Base-by-base conservation (phyloP, 2,888 invertebrate species). In the Disparrhopalites patrizii region DNA sequence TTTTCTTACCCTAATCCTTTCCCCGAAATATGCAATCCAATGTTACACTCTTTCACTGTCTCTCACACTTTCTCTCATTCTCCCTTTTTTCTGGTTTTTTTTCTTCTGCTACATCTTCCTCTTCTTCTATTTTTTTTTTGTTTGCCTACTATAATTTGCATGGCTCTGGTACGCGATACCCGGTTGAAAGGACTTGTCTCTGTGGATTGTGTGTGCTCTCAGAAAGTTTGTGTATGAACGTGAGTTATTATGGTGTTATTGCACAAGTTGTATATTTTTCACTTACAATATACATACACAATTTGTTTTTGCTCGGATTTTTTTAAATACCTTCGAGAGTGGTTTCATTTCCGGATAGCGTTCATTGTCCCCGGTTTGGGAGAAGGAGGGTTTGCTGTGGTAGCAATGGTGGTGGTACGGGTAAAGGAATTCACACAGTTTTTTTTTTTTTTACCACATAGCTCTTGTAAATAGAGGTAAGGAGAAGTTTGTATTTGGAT, bases 361-460 rank as follows among this genome's bases (percentile, higher is more conserved):
- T 67, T 67, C 67, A 67, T 67, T 67, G 67, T 67, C 67, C 67
- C 60, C 67, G 51, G 63, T 61, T 61, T 27, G 36, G 20, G 23
- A 47, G 50, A 60, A 15, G 36, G 10, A 31, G 33, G 27, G 50
- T n/a, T n/a, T n/a, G n/a, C n/a, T n/a, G n/a, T n/a, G n/a, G n/a
- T n/a, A n/a, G n/a, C n/a, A n/a, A n/a, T n/a, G n/a, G n/a, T n/a
- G n/a, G n/a, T n/a, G n/a, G n/a, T n/a, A n/a, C n/a, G n/a, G n/a
- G n/a, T n/a, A n/a, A n/a, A n/a, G n/a, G n/a, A n/a, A n/a, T n/a
- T n/a, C n/a, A n/a, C n/a, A n/a, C n/a, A n/a, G n/a, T n/a, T n/a
- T n/a, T n/a, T n/a, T n/a, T n/a, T n/a, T n/a, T n/a, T n/a, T n/a
- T n/a, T n/a, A n/a, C 2, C 47, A 47, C 25, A 10, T 25, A 47